Conservation (phyloP, 2,797 vertebrate species). For the Mormyrops attenuatus region DNA sequence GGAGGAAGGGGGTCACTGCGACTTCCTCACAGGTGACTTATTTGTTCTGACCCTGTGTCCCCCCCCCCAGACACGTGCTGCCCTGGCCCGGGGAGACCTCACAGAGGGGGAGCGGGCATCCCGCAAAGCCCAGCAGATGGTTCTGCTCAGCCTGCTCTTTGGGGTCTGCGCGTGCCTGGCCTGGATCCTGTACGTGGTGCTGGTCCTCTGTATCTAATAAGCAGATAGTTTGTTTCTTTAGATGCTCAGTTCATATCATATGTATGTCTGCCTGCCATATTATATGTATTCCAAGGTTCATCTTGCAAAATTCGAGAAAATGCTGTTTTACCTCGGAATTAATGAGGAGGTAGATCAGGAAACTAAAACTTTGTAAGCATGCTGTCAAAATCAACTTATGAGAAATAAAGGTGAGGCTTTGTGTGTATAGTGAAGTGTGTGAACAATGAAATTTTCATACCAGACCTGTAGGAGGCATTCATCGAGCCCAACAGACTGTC, state of each 20-base stretch:
- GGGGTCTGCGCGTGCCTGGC: constrained; percentile 61
- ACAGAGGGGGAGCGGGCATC: constrained; percentile 57
- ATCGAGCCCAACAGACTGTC: background rate
- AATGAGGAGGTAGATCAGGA: background rate
- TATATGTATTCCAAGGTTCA: background rate
- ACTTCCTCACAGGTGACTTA: background rate
- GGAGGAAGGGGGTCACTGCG: background rate
- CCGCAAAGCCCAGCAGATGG: constrained; percentile 55
- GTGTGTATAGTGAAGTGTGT: background rate
- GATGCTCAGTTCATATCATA: background rate
- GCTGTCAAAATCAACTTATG: background rate
- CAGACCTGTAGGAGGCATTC: background rate
- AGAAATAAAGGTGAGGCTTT: background rate
- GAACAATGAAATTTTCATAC: background rate
- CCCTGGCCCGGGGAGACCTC: constrained; percentile 57
- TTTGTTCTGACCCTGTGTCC: background rate
- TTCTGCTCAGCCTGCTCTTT: constrained; percentile 69
- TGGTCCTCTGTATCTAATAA: constrained; percentile 39
- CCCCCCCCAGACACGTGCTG: constrained; percentile 53
- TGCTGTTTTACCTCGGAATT: background rate
- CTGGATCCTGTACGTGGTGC: constrained; percentile 69
- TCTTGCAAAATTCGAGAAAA: background rate
- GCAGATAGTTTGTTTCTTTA: background rate
- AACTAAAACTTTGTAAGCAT: background rate
- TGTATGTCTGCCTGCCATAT: background rate